A percentile compares a stretch with the other conserved stretches of the same genome.
phyloP scores from a whole-genome alignment of 2,797 vertebrate genomes.

The Sebastes cheni region DNA sequence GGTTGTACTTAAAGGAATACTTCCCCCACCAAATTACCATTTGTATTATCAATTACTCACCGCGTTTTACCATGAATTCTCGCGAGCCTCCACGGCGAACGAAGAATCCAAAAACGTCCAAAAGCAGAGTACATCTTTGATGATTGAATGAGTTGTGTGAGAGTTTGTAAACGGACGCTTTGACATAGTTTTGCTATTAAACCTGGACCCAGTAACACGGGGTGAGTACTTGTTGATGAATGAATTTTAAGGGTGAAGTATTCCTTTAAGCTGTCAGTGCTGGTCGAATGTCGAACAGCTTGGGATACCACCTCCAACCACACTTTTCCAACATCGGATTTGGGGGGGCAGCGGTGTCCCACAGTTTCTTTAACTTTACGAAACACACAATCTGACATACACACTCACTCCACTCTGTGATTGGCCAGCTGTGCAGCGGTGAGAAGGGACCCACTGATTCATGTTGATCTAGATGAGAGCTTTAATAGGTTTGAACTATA shows the following conservation, averaged over 20 bases:
- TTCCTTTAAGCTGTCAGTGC: too few relatives aligned
- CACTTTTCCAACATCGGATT: too few relatives aligned
- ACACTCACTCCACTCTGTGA: background rate
- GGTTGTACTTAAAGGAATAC: background rate
- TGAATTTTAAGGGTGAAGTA: background rate
- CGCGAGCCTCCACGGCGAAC: fast-evolving
- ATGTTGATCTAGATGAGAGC: background rate
- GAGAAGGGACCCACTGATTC: background rate
- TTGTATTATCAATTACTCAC: too few relatives aligned
- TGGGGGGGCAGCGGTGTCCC: too few relatives aligned
- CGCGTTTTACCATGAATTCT: background rate
- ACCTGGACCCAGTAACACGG: background rate
- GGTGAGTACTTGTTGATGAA: background rate
- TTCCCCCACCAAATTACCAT: background rate
- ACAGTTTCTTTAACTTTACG: too few relatives aligned
- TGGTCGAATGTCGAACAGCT: too few relatives aligned
- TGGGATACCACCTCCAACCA: too few relatives aligned
- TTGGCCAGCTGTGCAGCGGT: background rate
- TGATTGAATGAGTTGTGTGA: background rate
- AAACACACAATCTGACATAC: background rate
- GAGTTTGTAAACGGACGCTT: background rate
- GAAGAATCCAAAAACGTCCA: background rate
- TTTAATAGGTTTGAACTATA: background rate
- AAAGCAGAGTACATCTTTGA: background rate
- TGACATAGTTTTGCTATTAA: background rate